Evolutionary conservation across 2,888 invertebrate species (phyloP).

Genomic region (Trisateles emortualis): DNA sequence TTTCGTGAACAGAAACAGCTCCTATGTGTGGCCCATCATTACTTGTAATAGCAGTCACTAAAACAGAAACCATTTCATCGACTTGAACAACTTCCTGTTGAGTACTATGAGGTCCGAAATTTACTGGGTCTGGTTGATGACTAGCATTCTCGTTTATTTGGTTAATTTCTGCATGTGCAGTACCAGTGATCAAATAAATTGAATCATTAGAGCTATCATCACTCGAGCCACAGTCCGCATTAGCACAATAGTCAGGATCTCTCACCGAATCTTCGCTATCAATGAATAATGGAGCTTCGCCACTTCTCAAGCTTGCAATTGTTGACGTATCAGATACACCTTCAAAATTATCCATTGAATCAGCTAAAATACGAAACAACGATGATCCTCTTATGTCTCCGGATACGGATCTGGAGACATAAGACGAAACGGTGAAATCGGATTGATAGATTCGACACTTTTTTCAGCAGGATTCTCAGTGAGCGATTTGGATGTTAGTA

Average conservation of each 20-base stretch:
- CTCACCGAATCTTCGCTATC: slow-evolving; percentile 22
- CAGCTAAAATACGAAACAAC: slow-evolving; percentile 20
- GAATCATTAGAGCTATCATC: slow-evolving; percentile 25
- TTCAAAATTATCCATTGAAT: slow-evolving; percentile 19
- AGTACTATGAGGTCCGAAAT: slow-evolving; percentile 12
- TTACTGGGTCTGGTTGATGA: slow-evolving; percentile 17
- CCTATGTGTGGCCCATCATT: slow-evolving; percentile 11
- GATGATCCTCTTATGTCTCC: no score
- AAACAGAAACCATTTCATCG: slow-evolving; percentile 19
- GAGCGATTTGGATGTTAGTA: slow-evolving; percentile 11
- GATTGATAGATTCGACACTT: no score
- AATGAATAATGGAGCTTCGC: slow-evolving; percentile 20
- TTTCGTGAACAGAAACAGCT: slow-evolving; percentile 18
- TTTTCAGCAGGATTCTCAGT: slow-evolving; percentile 21
- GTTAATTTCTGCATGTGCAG: slow-evolving; percentile 18
- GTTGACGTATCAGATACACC: slow-evolving; percentile 15
- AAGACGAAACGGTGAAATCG: slow-evolving; percentile 21
- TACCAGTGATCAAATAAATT: slow-evolving; percentile 22
- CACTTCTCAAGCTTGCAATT: slow-evolving; percentile 20
- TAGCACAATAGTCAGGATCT: slow-evolving; percentile 23
- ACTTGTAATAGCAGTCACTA: slow-evolving; percentile 18
- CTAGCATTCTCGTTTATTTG: slow-evolving; percentile 16
- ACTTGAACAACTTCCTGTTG: slow-evolving; percentile 13
- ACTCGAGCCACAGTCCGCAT: slow-evolving; percentile 18
- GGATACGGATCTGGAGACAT: slow-evolving; percentile 21